phyloP scores from a whole-genome alignment of 2,113 vertebrate species.

The Platysteira castanea region DNA sequence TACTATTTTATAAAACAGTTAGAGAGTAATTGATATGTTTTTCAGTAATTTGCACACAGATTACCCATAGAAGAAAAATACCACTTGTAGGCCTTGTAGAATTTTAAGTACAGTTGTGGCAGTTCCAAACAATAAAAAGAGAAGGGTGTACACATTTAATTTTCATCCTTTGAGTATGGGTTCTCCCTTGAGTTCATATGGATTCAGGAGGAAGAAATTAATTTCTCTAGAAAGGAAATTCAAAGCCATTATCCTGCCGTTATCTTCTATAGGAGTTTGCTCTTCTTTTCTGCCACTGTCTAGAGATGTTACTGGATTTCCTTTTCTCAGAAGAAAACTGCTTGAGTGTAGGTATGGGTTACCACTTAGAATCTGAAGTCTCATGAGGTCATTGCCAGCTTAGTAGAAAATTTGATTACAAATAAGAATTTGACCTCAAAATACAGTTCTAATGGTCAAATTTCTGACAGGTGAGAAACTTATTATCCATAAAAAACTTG shows the following conservation, averaged over 20 bases:
- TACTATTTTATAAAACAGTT: background rate
- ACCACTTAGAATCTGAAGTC: background rate
- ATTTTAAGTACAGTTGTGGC: background rate
- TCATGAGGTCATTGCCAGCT: background rate
- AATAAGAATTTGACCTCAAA: background rate
- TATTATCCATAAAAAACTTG: background rate
- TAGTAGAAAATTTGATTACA: background rate
- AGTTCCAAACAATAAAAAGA: background rate
- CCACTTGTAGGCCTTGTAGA: background rate
- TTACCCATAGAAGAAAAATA: background rate
- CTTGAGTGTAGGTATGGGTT: background rate
- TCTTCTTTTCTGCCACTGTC: background rate
- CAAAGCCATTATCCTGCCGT: background rate
- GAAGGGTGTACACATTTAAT: background rate
- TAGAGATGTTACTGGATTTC: background rate
- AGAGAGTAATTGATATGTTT: background rate
- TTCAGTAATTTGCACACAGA: background rate
- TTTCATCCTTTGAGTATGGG: background rate
- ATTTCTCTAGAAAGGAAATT: background rate
- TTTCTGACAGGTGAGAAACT: background rate
- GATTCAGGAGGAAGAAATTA: background rate
- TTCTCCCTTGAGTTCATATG: background rate
- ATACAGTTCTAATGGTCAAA: background rate
- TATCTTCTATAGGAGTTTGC: background rate
- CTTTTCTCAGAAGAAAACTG: background rate